Percentiles rank a stretch among this genome's conserved stretches.
phyloP scores from a whole-genome alignment of 2,113 vertebrate species.

The Semicossyphus pulcher region DNA sequence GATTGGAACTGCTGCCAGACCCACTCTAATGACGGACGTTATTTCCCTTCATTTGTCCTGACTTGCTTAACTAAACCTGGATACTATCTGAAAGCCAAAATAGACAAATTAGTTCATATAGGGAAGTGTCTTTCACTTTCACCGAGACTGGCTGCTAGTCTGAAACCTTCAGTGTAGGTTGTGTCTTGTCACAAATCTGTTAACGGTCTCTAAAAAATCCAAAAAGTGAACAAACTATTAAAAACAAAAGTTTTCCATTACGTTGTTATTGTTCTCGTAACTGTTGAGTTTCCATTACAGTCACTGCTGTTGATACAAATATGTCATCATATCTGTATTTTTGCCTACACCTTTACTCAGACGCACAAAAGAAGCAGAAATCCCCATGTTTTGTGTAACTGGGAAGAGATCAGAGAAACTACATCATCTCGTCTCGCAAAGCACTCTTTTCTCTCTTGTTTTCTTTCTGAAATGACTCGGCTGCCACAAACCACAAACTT shows the following conservation, averaged over 20 bases:
- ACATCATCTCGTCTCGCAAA: conserved; percentile 28
- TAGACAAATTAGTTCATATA: no score
- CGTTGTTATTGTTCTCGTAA: neutral
- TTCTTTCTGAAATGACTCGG: conserved; percentile 63
- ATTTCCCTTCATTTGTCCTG: no score
- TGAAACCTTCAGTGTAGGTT: no score
- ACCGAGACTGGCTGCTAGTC: no score
- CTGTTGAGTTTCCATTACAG: conserved; percentile 17
- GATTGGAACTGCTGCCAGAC: no score
- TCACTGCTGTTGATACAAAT: neutral
- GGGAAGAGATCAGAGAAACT: conserved; percentile 42
- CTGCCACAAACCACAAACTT: conserved; percentile 66
- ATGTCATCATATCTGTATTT: conserved; percentile 33
- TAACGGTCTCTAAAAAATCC: no score
- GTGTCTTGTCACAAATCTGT: no score
- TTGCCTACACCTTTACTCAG: neutral
- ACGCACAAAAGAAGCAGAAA: conserved; percentile 41
- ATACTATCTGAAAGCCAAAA: no score
- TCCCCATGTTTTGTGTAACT: conserved; percentile 59
- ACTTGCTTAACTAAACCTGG: no score
- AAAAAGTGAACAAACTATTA: neutral
- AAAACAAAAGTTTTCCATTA: no score
- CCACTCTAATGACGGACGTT: no score
- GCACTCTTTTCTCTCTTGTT: conserved; percentile 22
- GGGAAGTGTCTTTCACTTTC: no score